phyloP scores from a whole-genome alignment of 1,140 invertebrate genomes.

The Drosophila takahashii region DNA sequence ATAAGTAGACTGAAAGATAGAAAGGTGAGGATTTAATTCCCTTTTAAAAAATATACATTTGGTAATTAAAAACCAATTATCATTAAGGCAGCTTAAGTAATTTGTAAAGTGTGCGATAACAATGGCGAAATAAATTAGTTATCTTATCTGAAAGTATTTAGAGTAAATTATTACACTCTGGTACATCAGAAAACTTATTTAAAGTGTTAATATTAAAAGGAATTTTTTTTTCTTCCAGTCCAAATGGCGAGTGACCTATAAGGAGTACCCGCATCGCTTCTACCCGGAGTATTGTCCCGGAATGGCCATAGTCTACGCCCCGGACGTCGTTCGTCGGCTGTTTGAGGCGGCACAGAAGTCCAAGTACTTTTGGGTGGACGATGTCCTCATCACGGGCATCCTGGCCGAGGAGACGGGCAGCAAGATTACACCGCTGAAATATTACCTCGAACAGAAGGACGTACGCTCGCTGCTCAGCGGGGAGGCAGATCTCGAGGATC shows the following conservation, averaged over 20 bases:
- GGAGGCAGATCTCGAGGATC: slow-evolving; percentile 55
- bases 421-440: slow-evolving; percentile 85
- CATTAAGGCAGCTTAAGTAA: neutral
- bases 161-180: neutral
- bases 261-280: slow-evolving; percentile 87
- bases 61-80: slow-evolving; percentile 4
- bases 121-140: neutral
- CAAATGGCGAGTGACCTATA: slow-evolving; percentile 91
- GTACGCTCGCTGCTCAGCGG: slow-evolving; percentile 66
- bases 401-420: slow-evolving; percentile 88
- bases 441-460: slow-evolving; percentile 84
- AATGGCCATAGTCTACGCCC: slow-evolving; percentile 90
- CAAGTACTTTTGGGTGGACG: slow-evolving; percentile 94
- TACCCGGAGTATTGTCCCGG: slow-evolving; percentile 92
- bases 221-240: slow-evolving; percentile 78
- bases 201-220: neutral
- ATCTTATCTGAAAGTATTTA: neutral
- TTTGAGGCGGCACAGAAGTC: slow-evolving; percentile 88
- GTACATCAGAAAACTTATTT: neutral
- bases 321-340: slow-evolving; percentile 89
- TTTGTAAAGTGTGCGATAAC: neutral
- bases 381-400: slow-evolving; percentile 92
- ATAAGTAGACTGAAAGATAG: too few species aligned
- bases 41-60: neutral
- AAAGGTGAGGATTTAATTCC: too few species aligned